phyloP scores from a whole-genome alignment of 2,797 vertebrate genomes.

The Macrochelys suwanniensis region DNA sequence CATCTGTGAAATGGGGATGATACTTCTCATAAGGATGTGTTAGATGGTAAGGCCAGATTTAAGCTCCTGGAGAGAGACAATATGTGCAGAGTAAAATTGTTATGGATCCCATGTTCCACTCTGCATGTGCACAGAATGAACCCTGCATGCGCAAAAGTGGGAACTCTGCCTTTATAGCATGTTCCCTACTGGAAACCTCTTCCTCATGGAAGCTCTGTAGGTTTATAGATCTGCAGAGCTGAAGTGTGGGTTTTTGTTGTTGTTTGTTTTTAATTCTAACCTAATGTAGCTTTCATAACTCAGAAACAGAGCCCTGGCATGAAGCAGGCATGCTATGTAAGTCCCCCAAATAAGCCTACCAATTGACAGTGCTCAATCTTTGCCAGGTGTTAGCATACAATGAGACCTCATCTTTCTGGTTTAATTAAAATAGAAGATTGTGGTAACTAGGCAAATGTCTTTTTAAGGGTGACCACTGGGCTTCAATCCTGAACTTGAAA shows the following conservation, averaged over 20 bases:
- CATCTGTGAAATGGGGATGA: not conserved
- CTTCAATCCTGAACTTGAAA: not conserved
- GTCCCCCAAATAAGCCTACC: accelerated
- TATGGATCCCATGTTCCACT: not conserved
- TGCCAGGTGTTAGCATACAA: not conserved
- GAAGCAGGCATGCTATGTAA: accelerated
- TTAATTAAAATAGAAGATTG: not conserved
- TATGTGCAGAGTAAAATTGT: not conserved
- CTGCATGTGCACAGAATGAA: accelerated
- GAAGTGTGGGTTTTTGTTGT: no score
- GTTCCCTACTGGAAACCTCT: not conserved
- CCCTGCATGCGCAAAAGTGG: not conserved
- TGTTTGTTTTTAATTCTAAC: not conserved
- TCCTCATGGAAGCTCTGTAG: no score
- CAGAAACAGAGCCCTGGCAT: not conserved
- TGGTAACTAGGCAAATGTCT: not conserved
- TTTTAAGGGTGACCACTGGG: not conserved
- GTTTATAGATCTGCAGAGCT: not conserved
- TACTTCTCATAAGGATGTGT: not conserved
- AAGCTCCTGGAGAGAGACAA: not conserved
- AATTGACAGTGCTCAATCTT: not conserved
- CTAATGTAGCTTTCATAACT: not conserved
- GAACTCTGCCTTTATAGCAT: not conserved
- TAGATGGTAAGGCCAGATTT: not conserved
- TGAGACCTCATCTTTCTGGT: not conserved